Conservation (phyloP, 2,888 invertebrate genomes). For the Quadroppia sp. region DNA sequence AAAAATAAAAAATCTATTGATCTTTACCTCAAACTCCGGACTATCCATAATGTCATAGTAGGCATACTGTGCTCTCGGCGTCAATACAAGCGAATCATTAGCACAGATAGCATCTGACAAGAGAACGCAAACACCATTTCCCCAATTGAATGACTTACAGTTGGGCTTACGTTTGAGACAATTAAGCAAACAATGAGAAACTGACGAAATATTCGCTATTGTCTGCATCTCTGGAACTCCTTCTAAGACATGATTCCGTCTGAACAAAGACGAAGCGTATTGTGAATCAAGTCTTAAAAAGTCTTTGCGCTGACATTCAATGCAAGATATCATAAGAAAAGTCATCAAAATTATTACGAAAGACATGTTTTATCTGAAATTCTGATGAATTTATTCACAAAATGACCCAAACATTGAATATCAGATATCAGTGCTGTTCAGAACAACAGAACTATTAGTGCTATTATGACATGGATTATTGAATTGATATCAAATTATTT, state of each 20-base stretch:
- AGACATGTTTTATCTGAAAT: not conserved
- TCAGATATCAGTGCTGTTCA: not conserved
- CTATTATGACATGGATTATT: no score
- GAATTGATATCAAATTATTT: no score
- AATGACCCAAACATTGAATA: not conserved
- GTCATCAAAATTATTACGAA: not conserved
- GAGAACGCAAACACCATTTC: slow-evolving; percentile 24
- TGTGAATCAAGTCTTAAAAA: not conserved
- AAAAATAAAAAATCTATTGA: not conserved
- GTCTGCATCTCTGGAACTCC: not conserved
- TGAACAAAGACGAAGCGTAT: slow-evolving; percentile 34
- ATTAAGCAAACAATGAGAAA: slow-evolving; percentile 17
- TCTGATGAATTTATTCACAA: not conserved
- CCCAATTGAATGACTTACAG: slow-evolving; percentile 36
- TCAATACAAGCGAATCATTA: slow-evolving; percentile 30
- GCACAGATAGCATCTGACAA: slow-evolving; percentile 29
- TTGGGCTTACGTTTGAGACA: slow-evolving; percentile 3
- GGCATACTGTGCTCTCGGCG: not conserved
- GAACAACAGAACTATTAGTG: not conserved
- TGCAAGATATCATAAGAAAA: not conserved
- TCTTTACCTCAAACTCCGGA: slow-evolving; percentile 35
- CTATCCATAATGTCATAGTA: slow-evolving; percentile 40
- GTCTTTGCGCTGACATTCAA: slow-evolving; percentile 4
- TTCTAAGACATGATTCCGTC: slow-evolving; percentile 19
- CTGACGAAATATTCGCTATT: not conserved